Conservation (phyloP, 2,113 vertebrate genomes). For the Meriones unguiculatus region DNA sequence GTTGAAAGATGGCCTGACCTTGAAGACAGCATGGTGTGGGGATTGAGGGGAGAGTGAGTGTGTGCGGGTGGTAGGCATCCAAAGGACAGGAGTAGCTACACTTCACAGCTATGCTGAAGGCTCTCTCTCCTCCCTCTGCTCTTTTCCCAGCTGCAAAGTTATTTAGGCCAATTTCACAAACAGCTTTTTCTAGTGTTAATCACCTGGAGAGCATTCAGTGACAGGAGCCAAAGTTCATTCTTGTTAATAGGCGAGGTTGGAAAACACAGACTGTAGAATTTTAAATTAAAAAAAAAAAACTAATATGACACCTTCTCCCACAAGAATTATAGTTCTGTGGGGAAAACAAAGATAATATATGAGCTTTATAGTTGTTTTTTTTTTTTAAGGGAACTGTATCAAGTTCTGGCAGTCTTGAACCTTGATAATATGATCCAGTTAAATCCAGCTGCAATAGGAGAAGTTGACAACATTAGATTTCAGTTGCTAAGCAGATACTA, state of each 20-base stretch:
- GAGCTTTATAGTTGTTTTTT: neutral
- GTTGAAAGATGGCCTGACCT: neutral
- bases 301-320: neutral
- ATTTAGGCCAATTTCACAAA: constrained; percentile 17
- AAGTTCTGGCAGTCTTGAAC: neutral
- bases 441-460: neutral
- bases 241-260: neutral
- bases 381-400: neutral
- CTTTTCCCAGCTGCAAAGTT: neutral
- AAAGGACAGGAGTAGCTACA: neutral
- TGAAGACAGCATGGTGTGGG: neutral
- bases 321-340: neutral
- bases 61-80: neutral
- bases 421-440: neutral
- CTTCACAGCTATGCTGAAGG: neutral
- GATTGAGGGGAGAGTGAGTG: neutral
- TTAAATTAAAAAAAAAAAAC: constrained; percentile 29
- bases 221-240: neutral
- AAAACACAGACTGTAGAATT: neutral
- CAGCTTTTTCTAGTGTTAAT: neutral
- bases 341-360: neutral
- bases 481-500: neutral
- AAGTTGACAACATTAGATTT: neutral
- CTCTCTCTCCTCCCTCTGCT: neutral
- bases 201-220: neutral